These are phyloP conservation scores for Burhinus oedicnemus DNA, from an alignment of 2,113 vertebrate genomes.

Conservation along the genomic window DNA sequence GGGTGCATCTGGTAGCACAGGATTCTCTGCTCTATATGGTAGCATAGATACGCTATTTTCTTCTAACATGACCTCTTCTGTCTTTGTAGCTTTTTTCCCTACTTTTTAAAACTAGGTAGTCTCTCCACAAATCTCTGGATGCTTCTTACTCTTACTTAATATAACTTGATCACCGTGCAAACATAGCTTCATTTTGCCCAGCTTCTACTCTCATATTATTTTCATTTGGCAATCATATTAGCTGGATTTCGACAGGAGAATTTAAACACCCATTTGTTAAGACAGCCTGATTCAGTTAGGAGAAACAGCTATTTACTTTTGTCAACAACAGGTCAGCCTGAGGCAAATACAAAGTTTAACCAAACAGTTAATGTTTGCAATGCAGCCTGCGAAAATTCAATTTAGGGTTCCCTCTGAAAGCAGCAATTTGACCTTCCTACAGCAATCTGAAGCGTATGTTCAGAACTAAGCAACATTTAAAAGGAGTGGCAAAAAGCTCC, in stretches of 20 bases:
- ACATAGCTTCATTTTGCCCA: background rate
- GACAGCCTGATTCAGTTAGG: background rate
- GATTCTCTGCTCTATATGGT: background rate
- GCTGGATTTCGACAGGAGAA: background rate
- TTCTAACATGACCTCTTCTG: background rate
- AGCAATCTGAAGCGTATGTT: background rate
- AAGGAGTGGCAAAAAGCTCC: background rate
- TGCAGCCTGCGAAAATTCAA: background rate
- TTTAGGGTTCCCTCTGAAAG: background rate
- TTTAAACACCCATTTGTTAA: background rate
- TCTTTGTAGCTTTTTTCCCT: background rate
- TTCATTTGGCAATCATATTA: background rate
- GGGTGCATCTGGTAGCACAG: background rate
- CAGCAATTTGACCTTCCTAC: background rate
- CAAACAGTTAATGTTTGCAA: background rate
- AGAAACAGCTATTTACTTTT: background rate
- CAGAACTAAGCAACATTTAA: background rate
- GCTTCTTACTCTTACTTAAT: background rate
- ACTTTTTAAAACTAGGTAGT: background rate
- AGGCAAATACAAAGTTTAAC: background rate
- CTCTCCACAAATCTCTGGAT: background rate
- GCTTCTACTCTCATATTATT: background rate
- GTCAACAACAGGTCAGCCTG: background rate
- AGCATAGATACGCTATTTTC: background rate
- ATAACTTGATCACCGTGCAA: background rate